Percentiles rank a stretch among this genome's conserved stretches.
These are phyloP conservation scores for Ochotona curzoniae DNA, from an alignment of 2,113 vertebrate genomes.

Conservation along the genomic window DNA sequence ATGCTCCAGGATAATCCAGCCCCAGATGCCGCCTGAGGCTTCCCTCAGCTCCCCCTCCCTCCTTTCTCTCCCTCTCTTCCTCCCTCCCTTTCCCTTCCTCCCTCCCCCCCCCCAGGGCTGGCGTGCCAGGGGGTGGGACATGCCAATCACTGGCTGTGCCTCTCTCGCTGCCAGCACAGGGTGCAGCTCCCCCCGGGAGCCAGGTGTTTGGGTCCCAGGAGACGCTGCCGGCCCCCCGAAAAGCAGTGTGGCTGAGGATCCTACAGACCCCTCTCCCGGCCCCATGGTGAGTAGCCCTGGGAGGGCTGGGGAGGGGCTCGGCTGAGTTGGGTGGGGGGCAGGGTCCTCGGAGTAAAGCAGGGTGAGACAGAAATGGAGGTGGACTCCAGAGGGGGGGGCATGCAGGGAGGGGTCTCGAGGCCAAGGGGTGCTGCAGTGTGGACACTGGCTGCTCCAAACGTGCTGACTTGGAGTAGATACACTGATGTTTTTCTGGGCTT, in stretches of 20 bases:
- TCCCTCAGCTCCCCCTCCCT: conserved; percentile 73
- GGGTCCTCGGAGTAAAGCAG: conserved; percentile 40
- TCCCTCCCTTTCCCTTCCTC: conserved; percentile 58
- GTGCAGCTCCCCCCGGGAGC: conserved; percentile 80
- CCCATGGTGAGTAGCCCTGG: conserved; percentile 76
- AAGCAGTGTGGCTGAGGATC: conserved; percentile 59
- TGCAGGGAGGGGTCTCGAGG: conserved; percentile 46
- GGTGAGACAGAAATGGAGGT: conserved; percentile 7
- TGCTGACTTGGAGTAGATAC: conserved; percentile 37
- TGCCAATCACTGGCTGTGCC: conserved; percentile 82
- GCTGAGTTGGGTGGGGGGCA: not conserved
- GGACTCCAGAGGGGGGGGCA: conserved; percentile 21
- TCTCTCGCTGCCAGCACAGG: conserved; percentile 82
- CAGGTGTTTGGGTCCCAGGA: conserved; percentile 83
- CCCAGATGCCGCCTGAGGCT: conserved; percentile 72
- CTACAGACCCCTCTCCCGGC: conserved; percentile 57
- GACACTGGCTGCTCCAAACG: not conserved
- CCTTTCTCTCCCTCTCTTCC: conserved; percentile 64
- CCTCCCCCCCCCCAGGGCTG: conserved; percentile 67
- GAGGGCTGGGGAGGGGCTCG: conserved; percentile 41
- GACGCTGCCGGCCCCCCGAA: conserved; percentile 60
- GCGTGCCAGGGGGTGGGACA: conserved; percentile 84
- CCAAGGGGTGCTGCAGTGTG: not conserved
- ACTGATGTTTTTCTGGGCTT: conserved; percentile 66
- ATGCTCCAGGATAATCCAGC: conserved; percentile 44